A percentile compares a stretch with the other conserved stretches of the same genome.
These are phyloP conservation scores for Habrosyne pyritoides DNA, from an alignment of 2,888 invertebrate species.

Conservation along the genomic window DNA sequence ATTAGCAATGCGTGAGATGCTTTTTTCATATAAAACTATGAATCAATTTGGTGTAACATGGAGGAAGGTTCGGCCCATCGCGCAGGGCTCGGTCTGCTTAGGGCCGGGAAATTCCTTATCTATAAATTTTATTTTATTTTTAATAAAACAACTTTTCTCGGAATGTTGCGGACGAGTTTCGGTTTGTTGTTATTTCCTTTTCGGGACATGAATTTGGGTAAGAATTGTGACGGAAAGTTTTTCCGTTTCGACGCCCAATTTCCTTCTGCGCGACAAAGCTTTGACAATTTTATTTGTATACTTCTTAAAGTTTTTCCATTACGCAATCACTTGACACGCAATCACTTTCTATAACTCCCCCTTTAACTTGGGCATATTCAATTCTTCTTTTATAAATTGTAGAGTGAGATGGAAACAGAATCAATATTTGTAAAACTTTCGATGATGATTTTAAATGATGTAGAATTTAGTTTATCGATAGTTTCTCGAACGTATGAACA, in stretches of 20 bases:
- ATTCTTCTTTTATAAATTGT: background rate
- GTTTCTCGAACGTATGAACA: background rate
- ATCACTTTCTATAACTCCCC: background rate
- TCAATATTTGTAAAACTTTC: too few relatives aligned
- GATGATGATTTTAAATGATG: too few relatives aligned
- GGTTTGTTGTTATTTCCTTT: background rate
- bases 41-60: slow-evolving; percentile 53
- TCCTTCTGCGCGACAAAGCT: background rate
- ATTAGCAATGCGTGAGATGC: slow-evolving; percentile 53
- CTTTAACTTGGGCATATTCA: background rate
- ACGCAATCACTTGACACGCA: background rate
- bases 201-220: background rate
- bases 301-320: background rate
- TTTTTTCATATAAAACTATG: slow-evolving; percentile 65
- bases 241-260: background rate
- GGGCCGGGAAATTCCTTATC: background rate
- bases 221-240: background rate
- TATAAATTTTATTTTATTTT: background rate
- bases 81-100: background rate
- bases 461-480: background rate
- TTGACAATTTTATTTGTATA: background rate
- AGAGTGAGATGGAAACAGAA: background rate
- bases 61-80: slow-evolving; percentile 15
- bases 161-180: background rate
- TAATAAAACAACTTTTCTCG: background rate